A percentile compares a stretch with the other conserved stretches of the same genome.
Evolutionary conservation across 2,888 invertebrate genomes (phyloP).

Genomic region (Eristalis tenax): DNA sequence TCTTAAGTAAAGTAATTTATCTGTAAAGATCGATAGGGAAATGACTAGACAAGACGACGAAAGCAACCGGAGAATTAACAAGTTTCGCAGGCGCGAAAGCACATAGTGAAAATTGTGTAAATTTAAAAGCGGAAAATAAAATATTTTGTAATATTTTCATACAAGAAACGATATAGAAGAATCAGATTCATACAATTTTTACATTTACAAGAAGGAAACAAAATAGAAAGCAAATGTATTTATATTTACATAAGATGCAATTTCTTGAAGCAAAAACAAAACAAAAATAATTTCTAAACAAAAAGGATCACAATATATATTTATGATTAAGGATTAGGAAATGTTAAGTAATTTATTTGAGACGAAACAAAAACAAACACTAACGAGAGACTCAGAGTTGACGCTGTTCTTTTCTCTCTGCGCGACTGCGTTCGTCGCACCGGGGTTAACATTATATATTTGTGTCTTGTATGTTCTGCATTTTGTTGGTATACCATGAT

Average conservation of each 20-base stretch:
- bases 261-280: slow-evolving; percentile 25
- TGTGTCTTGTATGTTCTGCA: slow-evolving; percentile 17
- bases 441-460: not conserved
- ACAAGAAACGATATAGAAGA: slow-evolving; percentile 60
- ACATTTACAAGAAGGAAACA: slow-evolving; percentile 60
- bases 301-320: slow-evolving; percentile 45
- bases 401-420: not conserved
- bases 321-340: slow-evolving; percentile 50
- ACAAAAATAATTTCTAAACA: not conserved
- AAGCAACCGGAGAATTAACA: not conserved
- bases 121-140: slow-evolving; percentile 37
- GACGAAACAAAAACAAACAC: not conserved
- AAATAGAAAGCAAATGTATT: slow-evolving; percentile 52
- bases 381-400: not conserved
- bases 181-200: slow-evolving; percentile 71
- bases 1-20: slow-evolving; percentile 57
- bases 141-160: slow-evolving; percentile 72
- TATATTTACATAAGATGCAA: slow-evolving; percentile 69
- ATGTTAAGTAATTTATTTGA: slow-evolving; percentile 64
- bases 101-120: slow-evolving; percentile 57
- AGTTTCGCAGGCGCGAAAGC: slow-evolving; percentile 12
- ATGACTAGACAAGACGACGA: slow-evolving; percentile 22
- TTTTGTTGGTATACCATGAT: slow-evolving; percentile 1
- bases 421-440: slow-evolving; percentile 3
- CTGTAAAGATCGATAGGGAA: slow-evolving; percentile 65